Base-by-base conservation (phyloP, 1,140 invertebrate genomes). In the Anoplophora glabripennis region DNA sequence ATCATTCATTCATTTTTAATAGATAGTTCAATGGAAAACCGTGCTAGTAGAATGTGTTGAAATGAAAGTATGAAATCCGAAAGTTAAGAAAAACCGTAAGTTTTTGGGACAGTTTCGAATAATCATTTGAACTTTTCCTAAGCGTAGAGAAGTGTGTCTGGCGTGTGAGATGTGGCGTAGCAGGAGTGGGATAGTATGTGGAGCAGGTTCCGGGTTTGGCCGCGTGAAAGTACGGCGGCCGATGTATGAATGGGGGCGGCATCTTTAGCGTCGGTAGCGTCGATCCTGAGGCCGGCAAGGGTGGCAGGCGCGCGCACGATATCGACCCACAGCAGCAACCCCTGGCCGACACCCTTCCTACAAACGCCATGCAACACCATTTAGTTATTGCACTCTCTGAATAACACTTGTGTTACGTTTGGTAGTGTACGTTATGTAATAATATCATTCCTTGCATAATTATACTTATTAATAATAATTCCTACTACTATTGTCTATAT, bases 401-500 rank as follows among this genome's bases (percentile, higher is more conserved):
- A 76, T 76, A 76, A 76, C 74, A 76, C 73, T 76, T 76, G 74
- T 76, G 74, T 76, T 76, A 76, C 74, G 73, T 76, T 76, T 76
- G 73, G 74, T 76, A 76, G 74, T 76, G 74, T 76, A 76, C 74
- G 74, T 76, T 76, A 76, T 76, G 74, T 76, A 76, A 76, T 75
- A 76, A 75, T 76, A 76, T 76, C 71, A 76, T 76, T 76, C 71
- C 74, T 76, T 76, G 73, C 74, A 74, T 76, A 76, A 72, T 76
- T 75, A 73, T 75, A 73, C 70, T 76, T 76, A 73, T 74, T 75
- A 72, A 68, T 73, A 75, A 76, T 76, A 76, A 74, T 74, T 74
- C 71, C 68, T 72, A 71, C 57, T 68, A 71, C 69, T 75, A 74
- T 73, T 73, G 70, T 73, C 71, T 73, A 69, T 69, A 71, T 73